These are phyloP conservation scores for Ecliptopera silaceata DNA, from an alignment of 2,888 invertebrate species.

Conservation along the genomic window DNA sequence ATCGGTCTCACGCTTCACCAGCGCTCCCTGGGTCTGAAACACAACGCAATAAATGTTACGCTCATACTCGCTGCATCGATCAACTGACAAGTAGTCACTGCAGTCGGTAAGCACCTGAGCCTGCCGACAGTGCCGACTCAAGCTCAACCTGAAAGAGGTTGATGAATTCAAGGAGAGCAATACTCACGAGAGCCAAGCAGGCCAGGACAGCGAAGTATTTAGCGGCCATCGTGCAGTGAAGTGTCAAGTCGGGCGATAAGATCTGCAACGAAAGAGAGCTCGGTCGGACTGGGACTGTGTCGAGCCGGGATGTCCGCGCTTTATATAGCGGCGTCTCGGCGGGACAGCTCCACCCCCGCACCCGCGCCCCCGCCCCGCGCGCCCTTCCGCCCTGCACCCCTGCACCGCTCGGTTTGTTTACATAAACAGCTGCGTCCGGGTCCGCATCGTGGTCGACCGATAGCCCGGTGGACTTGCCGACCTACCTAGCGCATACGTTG, in stretches of 20 bases:
- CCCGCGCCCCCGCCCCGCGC: constrained; percentile 35
- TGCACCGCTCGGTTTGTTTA: constrained; percentile 27
- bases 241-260: constrained; percentile 28
- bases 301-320: constrained; percentile 32
- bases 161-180: background rate
- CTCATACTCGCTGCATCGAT: no score
- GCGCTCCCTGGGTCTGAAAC: constrained; percentile 53
- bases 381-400: constrained; percentile 40
- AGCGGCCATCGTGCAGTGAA: constrained; percentile 52
- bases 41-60: background rate
- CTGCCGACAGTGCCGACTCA: background rate
- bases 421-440: constrained; percentile 36
- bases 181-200: constrained; percentile 70
- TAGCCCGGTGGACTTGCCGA: constrained; percentile 5
- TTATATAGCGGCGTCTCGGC: constrained; percentile 42
- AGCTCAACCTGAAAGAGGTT: background rate
- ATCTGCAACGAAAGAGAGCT: constrained; percentile 43
- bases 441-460: constrained; percentile 20
- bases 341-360: constrained; percentile 21
- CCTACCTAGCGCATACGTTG: constrained; percentile 4
- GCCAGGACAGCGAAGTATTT: constrained; percentile 61
- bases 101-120: no score
- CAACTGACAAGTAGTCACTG: no score
- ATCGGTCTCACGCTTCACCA: constrained; percentile 59
- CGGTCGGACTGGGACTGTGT: constrained; percentile 41